A percentile compares a stretch with the other conserved stretches of the same genome.
phyloP scores from a whole-genome alignment of 2,888 invertebrate genomes.

The Agrotis clavis region DNA sequence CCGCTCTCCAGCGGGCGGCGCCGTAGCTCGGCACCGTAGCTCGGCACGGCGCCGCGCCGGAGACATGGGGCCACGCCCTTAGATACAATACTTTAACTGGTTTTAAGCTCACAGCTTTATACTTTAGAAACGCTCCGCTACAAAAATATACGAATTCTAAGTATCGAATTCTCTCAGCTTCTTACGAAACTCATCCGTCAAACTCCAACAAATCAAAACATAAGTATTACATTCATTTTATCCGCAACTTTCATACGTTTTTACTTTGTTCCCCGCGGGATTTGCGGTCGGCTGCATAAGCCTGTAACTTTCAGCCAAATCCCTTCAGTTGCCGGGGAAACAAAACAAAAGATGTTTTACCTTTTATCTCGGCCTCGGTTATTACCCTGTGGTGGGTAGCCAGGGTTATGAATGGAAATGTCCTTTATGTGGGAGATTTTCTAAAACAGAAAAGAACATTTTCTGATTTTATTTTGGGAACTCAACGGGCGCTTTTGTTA shows the following conservation, averaged over 20 bases:
- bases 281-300: slow-evolving; percentile 47
- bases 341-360: slow-evolving; percentile 54
- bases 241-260: slow-evolving; percentile 27
- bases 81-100: not conserved
- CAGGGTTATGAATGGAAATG: slow-evolving; percentile 13
- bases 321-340: slow-evolving; percentile 34
- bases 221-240: slow-evolving; percentile 30
- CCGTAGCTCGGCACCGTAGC: too few relatives aligned
- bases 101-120: not conserved
- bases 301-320: slow-evolving; percentile 39
- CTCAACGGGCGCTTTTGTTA: not conserved
- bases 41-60: too few relatives aligned
- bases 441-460: not conserved
- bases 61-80: too few relatives aligned
- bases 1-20: too few relatives aligned
- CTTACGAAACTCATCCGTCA: slow-evolving; percentile 1
- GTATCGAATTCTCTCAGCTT: not conserved
- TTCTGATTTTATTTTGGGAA: not conserved
- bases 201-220: slow-evolving; percentile 33
- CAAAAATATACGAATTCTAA: not conserved
- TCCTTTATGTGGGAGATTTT: slow-evolving; percentile 9
- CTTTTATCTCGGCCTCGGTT: slow-evolving; percentile 33
- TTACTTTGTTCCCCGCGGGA: slow-evolving; percentile 41
- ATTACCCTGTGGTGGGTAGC: slow-evolving; percentile 14
- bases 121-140: not conserved